Conservation (phyloP, 2,888 invertebrate genomes). For the Halocaridina rubra region DNA sequence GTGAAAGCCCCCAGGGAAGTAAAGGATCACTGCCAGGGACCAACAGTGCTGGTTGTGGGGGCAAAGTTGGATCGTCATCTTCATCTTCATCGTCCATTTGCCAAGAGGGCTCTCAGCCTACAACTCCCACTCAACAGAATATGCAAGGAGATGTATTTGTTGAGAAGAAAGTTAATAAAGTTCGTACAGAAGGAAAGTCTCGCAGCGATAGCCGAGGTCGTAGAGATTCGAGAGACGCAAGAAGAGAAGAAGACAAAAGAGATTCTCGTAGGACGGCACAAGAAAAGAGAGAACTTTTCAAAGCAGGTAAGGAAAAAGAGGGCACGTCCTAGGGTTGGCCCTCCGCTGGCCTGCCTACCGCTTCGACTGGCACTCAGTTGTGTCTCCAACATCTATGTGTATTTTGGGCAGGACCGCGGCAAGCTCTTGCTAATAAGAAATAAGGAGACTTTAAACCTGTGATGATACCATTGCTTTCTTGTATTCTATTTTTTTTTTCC, state of each 20-base stretch:
- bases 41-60: constrained; percentile 42
- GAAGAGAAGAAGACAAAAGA: constrained; percentile 42
- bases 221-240: constrained; percentile 35
- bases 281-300: constrained; percentile 61
- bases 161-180: constrained; percentile 40
- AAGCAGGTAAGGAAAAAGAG: constrained; percentile 59
- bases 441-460: constrained; percentile 41
- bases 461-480: no score
- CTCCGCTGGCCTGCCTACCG: constrained; percentile 54
- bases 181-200: constrained; percentile 24
- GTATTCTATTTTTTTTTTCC: no score
- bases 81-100: constrained; percentile 4
- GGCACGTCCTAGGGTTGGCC: constrained; percentile 57
- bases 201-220: constrained; percentile 44
- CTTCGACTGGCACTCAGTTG: constrained; percentile 41
- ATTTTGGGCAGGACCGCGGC: constrained; percentile 56
- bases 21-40: constrained; percentile 49
- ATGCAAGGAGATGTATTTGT: constrained; percentile 27
- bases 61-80: constrained; percentile 26
- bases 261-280: constrained; percentile 51
- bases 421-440: constrained; percentile 22
- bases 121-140: constrained; percentile 20
- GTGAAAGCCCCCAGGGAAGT: constrained; percentile 53
- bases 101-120: constrained; percentile 22
- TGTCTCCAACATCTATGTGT: constrained; percentile 53